Evolutionary conservation across 2,888 invertebrate species (phyloP).

Genomic region (Axea sp.): DNA sequence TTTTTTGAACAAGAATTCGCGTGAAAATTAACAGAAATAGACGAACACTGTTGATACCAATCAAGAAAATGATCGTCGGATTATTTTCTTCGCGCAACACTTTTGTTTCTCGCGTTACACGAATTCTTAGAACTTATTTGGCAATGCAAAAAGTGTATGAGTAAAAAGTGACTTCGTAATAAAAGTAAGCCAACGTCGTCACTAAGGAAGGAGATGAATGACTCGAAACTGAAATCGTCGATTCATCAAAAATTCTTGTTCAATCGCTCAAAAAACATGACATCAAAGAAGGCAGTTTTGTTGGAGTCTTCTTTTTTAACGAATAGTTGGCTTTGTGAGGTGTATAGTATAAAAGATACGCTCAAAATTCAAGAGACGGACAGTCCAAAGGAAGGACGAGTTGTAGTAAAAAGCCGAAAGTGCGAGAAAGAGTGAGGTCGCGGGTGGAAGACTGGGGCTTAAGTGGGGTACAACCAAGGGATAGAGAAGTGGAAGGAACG

Average conservation of each 20-base stretch:
- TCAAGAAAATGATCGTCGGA: no score
- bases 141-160: slow-evolving; percentile 5
- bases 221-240: slow-evolving; percentile 30
- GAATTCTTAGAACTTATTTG: slow-evolving; percentile 13
- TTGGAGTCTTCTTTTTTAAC: slow-evolving; percentile 39
- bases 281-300: slow-evolving; percentile 37
- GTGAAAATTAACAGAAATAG: no score
- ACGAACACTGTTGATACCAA: no score
- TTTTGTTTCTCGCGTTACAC: slow-evolving; percentile 11
- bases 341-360: slow-evolving; percentile 34
- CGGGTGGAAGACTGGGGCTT: slow-evolving; percentile 51
- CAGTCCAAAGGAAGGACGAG: slow-evolving; percentile 42
- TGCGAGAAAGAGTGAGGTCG: slow-evolving; percentile 58
- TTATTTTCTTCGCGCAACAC: no score
- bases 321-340: slow-evolving; percentile 43
- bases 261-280: slow-evolving; percentile 41
- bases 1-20: no score
- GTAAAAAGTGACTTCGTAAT: slow-evolving; percentile 7
- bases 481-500: slow-evolving; percentile 59
- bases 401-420: slow-evolving; percentile 44
- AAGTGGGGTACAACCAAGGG: slow-evolving; percentile 57
- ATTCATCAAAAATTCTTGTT: slow-evolving; percentile 47
- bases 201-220: slow-evolving; percentile 34
- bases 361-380: slow-evolving; percentile 36
- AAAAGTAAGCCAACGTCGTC: slow-evolving; percentile 4